phyloP scores from a whole-genome alignment of 2,797 vertebrate genomes.

The Phyllotis vaccarum region DNA sequence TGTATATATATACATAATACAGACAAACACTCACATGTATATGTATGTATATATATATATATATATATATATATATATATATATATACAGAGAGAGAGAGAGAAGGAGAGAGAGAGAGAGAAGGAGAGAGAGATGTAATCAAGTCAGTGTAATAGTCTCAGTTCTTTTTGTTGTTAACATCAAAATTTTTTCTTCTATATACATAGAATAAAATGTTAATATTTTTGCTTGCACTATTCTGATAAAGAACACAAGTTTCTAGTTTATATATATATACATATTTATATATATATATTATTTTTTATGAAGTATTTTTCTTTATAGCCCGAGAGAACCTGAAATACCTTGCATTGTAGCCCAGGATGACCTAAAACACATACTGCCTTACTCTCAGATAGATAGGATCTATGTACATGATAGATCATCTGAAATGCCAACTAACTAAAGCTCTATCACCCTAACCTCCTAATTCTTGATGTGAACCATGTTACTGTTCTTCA shows the following conservation, averaged over 20 bases:
- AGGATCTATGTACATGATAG: background rate
- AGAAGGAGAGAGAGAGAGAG: no score
- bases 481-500: background rate
- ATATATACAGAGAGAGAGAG: no score
- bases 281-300: no score
- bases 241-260: background rate
- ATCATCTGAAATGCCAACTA: background rate
- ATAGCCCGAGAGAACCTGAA: background rate
- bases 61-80: no score
- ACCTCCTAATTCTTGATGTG: background rate
- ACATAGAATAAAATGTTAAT: background rate
- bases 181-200: background rate
- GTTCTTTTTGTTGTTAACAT: background rate
- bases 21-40: no score
- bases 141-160: background rate
- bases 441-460: rapidly evolving
- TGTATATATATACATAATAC: no score
- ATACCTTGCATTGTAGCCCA: background rate
- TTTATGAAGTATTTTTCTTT: background rate
- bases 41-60: no score
- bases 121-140: background rate
- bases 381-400: background rate
- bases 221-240: background rate
- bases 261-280: background rate
- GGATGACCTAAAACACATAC: background rate